Evolutionary conservation across 2,113 vertebrate genomes (phyloP).

Genomic region (Vimba vimba): DNA sequence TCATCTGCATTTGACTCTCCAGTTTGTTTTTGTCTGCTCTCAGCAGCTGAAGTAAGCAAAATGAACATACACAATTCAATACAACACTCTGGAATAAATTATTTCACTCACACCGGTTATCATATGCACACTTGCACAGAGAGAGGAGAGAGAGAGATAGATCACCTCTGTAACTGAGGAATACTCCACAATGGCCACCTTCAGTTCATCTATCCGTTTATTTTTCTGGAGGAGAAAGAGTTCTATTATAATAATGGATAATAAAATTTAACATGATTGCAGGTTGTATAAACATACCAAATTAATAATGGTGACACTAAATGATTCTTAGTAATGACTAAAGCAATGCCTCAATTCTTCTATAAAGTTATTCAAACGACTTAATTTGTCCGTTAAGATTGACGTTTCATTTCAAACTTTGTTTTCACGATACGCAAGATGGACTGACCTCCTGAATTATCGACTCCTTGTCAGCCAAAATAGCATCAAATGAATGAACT

Average conservation of each 20-base stretch:
- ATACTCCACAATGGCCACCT: constrained; percentile 80
- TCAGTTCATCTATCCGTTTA: constrained; percentile 82
- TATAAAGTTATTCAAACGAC: background rate
- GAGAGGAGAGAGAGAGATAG: background rate
- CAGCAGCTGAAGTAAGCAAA: constrained; percentile 67
- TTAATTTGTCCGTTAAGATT: background rate
- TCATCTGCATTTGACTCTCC: constrained; percentile 79
- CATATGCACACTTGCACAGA: background rate
- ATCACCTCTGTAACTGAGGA: constrained; percentile 84
- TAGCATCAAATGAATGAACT: constrained; percentile 75
- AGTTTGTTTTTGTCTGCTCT: constrained; percentile 84
- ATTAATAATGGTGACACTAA: background rate
- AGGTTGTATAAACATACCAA: background rate
- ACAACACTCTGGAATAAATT: background rate
- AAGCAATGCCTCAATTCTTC: background rate
- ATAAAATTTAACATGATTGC: background rate
- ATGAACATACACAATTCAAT: background rate
- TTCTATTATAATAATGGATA: background rate
- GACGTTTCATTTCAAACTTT: background rate
- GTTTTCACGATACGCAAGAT: background rate
- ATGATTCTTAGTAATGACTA: background rate
- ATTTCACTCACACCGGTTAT: background rate
- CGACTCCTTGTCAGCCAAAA: constrained; percentile 78
- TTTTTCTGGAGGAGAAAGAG: constrained; percentile 75
- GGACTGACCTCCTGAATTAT: constrained; percentile 79